These are phyloP conservation scores for Tetrax tetrax DNA, from an alignment of 2,113 vertebrate species.

Conservation along the genomic window DNA sequence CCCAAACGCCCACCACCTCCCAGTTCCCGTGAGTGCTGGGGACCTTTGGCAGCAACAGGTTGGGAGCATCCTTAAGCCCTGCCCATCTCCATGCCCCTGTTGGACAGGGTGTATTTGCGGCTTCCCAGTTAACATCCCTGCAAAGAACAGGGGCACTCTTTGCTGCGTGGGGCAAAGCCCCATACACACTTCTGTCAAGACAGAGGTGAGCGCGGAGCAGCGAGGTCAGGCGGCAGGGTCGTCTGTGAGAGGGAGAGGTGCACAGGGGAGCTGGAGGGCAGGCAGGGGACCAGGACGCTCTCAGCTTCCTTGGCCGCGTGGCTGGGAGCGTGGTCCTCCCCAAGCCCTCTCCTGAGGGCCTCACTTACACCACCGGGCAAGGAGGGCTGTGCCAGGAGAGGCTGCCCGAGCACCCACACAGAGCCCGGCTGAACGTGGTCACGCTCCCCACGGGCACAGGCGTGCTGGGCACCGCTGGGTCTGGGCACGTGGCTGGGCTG, in stretches of 20 bases:
- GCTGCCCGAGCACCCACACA: accelerated
- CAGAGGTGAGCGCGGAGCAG: not conserved
- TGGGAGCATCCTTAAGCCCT: not conserved
- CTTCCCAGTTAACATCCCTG: not conserved
- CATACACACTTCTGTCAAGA: too few species aligned
- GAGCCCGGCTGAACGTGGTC: not conserved
- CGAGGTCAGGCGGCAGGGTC: too few species aligned
- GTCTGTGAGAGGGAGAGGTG: not conserved
- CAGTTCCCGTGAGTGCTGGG: not conserved
- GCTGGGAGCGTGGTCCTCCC: not conserved
- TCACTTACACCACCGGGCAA: not conserved
- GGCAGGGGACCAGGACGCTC: too few species aligned
- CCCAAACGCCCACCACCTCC: not conserved
- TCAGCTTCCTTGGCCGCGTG: not conserved
- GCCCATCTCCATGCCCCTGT: not conserved
- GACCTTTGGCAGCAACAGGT: not conserved
- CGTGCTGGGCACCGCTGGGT: not conserved
- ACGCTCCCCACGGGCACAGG: not conserved
- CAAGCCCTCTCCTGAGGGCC: too few species aligned
- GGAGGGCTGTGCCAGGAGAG: not conserved
- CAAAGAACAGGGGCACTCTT: not conserved
- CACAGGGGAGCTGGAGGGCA: not conserved
- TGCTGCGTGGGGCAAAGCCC: not conserved
- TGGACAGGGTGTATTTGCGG: not conserved
- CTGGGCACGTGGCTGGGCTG: not conserved